phyloP scores from a whole-genome alignment of 1,140 invertebrate genomes.

The Euwallacea fornicatus region DNA sequence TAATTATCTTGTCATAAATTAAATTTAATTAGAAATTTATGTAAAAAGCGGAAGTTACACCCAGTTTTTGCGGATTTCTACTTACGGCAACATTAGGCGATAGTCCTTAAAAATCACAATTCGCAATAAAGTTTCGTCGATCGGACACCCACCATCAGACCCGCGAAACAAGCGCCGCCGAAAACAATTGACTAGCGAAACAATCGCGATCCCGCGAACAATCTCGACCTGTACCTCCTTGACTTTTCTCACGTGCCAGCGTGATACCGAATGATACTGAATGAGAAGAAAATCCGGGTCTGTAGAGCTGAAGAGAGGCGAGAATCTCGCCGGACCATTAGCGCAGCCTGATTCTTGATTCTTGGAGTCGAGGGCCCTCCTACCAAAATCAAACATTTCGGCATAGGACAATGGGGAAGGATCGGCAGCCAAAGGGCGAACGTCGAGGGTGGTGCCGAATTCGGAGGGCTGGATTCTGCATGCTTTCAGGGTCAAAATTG shows the following conservation, averaged over 20 bases:
- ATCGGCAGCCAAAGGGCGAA: conserved; percentile 2
- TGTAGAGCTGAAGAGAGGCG: conserved; percentile 13
- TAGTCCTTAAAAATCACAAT: too few species aligned
- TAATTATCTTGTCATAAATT: too few species aligned
- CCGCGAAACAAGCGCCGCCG: too few species aligned
- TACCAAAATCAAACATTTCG: conserved; percentile 22
- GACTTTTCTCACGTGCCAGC: conserved; percentile 26
- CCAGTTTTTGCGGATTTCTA: too few species aligned
- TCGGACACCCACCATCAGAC: too few species aligned
- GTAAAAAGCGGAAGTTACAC: too few species aligned
- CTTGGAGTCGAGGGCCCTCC: conserved; percentile 29
- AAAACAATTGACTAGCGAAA: conserved; percentile 2
- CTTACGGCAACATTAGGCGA: too few species aligned
- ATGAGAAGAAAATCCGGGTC: conserved; percentile 7
- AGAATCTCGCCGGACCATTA: conserved; percentile 19
- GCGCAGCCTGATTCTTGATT: conserved; percentile 20
- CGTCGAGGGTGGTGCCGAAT: conserved; percentile 15
- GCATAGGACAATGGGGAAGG: conserved; percentile 23
- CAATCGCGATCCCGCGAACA: conserved; percentile 4
- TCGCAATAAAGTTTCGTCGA: too few species aligned
- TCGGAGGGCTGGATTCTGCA: conserved; percentile 3
- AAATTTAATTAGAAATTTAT: too few species aligned
- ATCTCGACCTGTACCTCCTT: conserved; percentile 10
- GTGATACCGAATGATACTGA: conserved; percentile 17
- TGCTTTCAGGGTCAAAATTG: not conserved